Base-by-base conservation (phyloP, 2,888 invertebrate genomes). In the Unio pictorum region DNA sequence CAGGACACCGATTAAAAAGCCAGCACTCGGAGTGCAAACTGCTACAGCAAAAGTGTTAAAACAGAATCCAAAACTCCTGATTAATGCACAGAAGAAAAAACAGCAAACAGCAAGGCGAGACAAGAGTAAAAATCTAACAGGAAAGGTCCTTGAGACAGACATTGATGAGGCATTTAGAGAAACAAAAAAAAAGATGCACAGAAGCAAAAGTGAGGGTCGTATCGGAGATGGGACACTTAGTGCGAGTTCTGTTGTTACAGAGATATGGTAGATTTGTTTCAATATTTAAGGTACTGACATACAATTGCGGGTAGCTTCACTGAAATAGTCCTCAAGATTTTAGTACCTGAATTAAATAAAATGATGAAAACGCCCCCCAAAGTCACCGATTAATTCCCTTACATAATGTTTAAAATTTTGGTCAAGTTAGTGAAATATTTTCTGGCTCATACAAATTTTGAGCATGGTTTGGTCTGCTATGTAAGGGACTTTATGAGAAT, bases 201-300 rank as follows among this genome's bases (percentile, higher is more conserved):
- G 64, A 65, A 45, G 45, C 45, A 77, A 74, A 64, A 77, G 77
- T 63, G 75, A 77, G 66, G 75, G 77, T 69, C 77, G 75, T 45
- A 75, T 74, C 70, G 74, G 77, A n/a, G 68, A 74, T 71, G 74
- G 70, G n/a, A 65, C 30, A 20, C 63, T 34, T 20, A 60, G 62
- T 30, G 62, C 58, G 34, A 64, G 64, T 66, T 70, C 69, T 45
- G 77, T 75, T 54, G 71, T 74, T n/a, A 77, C 77, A 45, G 77
- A 77, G 26, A 77, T 77, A 17, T 77, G 77, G 77, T 77, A 45
- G 45, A 45, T 45, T 45, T 45, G 45, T 45, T 45, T 45, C 45
- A 11, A 45, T 45, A 15, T 45, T 45, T 1, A 45, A 45, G 15
- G 3, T 15, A 45, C 15, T 45, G 45, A 15, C 3, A 45, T 45